phyloP scores from a whole-genome alignment of 2,888 invertebrate genomes.

The Drosophila macrothrix region DNA sequence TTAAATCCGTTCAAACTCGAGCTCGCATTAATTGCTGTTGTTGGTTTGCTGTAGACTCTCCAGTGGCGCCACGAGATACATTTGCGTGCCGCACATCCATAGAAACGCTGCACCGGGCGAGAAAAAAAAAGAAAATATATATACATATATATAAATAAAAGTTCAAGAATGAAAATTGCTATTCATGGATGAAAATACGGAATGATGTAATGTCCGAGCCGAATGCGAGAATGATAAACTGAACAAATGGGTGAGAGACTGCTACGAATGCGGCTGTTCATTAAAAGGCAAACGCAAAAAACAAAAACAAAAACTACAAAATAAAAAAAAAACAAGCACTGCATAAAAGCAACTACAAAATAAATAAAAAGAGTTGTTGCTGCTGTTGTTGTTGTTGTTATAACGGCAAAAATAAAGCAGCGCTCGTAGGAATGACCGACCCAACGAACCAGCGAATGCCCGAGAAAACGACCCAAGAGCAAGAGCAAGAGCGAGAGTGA shows the following conservation, averaged over 20 bases:
- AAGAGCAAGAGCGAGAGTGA: constrained; percentile 17
- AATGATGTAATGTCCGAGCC: constrained; percentile 69
- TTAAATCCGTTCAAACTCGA: constrained; percentile 9
- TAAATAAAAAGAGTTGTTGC: constrained; percentile 30
- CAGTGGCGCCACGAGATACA: constrained; percentile 76
- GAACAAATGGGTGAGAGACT: constrained; percentile 16
- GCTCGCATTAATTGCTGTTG: constrained; percentile 17
- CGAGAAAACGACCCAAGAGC: constrained; percentile 39
- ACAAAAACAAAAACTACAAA: constrained; percentile 21
- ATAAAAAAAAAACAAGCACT: constrained; percentile 23
- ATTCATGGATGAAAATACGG: constrained; percentile 74
- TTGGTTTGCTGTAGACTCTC: constrained; percentile 65
- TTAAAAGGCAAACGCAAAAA: constrained; percentile 57
- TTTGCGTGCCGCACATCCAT: constrained; percentile 76
- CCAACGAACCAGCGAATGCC: constrained; percentile 44
- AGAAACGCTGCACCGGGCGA: constrained; percentile 59
- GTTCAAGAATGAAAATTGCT: constrained; percentile 60
- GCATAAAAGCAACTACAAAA: constrained; percentile 32
- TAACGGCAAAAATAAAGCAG: constrained; percentile 72
- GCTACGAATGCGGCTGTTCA: constrained; percentile 51
- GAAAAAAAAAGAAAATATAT: not conserved
- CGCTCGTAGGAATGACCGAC: constrained; percentile 65
- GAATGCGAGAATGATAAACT: constrained; percentile 1
- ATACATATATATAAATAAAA: constrained; percentile 3
- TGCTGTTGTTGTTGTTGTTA: constrained; percentile 23